Base-by-base conservation (phyloP, 1,140 invertebrate species). In the Drosophila kohkoa region DNA sequence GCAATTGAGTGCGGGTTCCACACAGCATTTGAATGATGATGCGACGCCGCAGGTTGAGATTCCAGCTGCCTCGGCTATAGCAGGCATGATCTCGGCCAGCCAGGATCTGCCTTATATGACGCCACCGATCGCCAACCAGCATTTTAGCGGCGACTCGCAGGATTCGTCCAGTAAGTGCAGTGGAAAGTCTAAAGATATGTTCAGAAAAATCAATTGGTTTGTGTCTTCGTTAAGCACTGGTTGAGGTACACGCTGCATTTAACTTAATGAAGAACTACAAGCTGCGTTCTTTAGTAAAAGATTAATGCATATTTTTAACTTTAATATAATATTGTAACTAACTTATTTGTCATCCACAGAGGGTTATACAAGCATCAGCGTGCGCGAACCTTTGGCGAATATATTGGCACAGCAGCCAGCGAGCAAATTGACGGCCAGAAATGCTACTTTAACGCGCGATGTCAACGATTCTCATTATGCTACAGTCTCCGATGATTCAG, bases 31-130 rank as follows among this genome's bases (percentile, higher is more conserved):
- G 7, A 87, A 78, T 51, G 91, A 92, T 30, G 60, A 72, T 5
- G 57, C 25, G 6, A 51, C 67, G 5, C 57, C 65, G 1, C 89
- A 92, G 49, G 82, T 75, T 5, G 94, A 95, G 76, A 96, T 96
- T 75, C 95, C 96, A 52, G 97, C 96, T 25, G 96, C 96, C 5
- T 95, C 95, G 52, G 97, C 97, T 1, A 97, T 98, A 75, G 95
- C 96, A 52, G 97, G 97, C 6, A 95, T 95, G 81, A 94, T 97
- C 41, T 96, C 97, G 66, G 97, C 97, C 48, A 97, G 96, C 93
- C 96, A 97, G 92, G 97, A 98, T 89, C 93, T 98, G 88, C 97
- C 97, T 5, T 98, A 98, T 82, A 98, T 98, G 95, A 98, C 97
- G 38, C 97, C 97, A 60, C 97, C 97, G 0, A 94, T 96, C 48